Evolutionary conservation across 1,140 invertebrate genomes (phyloP), one percentile per base, ranked within the genome.

Genomic region (Drosophila jambulina): DNA sequence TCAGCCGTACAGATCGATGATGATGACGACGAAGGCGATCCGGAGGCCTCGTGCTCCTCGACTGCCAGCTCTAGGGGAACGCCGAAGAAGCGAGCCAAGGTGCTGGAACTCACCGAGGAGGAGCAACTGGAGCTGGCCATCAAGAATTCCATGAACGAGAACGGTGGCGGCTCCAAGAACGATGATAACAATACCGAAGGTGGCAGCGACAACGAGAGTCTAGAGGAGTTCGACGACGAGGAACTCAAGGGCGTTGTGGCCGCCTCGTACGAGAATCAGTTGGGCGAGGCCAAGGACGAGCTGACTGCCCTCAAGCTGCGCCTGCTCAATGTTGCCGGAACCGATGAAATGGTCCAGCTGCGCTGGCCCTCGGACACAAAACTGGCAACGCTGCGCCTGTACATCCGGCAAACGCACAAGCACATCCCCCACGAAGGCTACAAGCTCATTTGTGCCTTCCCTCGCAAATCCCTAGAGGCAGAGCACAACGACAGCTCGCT

Each of bases 281-380:
- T 92, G 67, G 91, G 87, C 48, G 61, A 74, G 17, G 60, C 59
- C 36, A 77, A 67, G 36, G 70, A 80, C 5, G 90, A 92, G 56
- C 2, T 90, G 19, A 92, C 92, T 3, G 83, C 80, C 2, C 45
- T 93, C 4, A 91, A 87, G 63, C 40, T 93, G 67, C 82, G 92
- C 13, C 58, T 93, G 21, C 72, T 91, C 8, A 81, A 91, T 48
- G 82, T 72, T n/a, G 53, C 67, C 7, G 91, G 88, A 25, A 65
- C 45, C 48, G 92, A 92, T 43, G 91, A 93, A 48, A 78, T 90
- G n/a, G 83, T 92, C 12, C 85, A 92, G 57, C 56, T 93, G 53
- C 88, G 91, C 49, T 93, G 92, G 92, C 92, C 92, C 0, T 92
- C 91, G 19, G 81, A 92, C 60, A 93, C 91, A 6, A 84, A 86